Evolutionary conservation across 1,140 invertebrate species (phyloP).

Genomic region (Lasioglossum albipes): DNA sequence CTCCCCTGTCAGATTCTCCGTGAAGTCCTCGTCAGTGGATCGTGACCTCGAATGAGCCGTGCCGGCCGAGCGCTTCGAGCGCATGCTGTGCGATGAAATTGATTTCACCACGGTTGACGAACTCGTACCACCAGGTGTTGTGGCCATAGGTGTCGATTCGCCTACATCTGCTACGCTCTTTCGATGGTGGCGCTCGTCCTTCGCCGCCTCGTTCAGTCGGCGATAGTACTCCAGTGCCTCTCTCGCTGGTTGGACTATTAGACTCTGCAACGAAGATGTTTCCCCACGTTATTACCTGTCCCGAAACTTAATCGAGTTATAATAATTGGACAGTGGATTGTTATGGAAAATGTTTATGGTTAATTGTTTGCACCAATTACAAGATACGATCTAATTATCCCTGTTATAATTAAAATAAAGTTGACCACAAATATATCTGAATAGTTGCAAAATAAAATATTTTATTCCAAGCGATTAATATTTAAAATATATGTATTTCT

Average conservation of each 20-base stretch:
- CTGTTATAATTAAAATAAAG: no score
- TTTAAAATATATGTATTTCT: no score
- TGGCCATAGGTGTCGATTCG: slow-evolving; percentile 51
- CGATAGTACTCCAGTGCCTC: slow-evolving; percentile 83
- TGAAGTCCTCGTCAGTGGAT: slow-evolving; percentile 80
- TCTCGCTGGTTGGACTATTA: slow-evolving; percentile 83
- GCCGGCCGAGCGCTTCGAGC: slow-evolving; percentile 75
- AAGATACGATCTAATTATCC: no score
- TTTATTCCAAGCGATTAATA: no score
- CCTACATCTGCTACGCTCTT: slow-evolving; percentile 82
- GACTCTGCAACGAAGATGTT: slow-evolving; percentile 74
- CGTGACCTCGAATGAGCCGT: slow-evolving; percentile 73
- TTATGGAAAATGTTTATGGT: no score
- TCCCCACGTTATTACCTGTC: not conserved
- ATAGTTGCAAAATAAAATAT: no score
- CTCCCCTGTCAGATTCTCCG: slow-evolving; percentile 80
- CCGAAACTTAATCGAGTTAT: not conserved
- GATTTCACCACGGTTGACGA: slow-evolving; percentile 78
- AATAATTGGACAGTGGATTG: no score
- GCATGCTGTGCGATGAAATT: slow-evolving; percentile 80
- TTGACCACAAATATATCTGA: no score
- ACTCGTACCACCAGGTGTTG: slow-evolving; percentile 41
- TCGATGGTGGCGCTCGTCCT: slow-evolving; percentile 82
- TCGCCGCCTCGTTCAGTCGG: slow-evolving; percentile 84
- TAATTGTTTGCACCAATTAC: no score